A percentile compares a stretch with the other conserved stretches of the same genome.
Evolutionary conservation across 2,113 vertebrate species (phyloP).

Genomic region (Tachysurus fulvidraco): DNA sequence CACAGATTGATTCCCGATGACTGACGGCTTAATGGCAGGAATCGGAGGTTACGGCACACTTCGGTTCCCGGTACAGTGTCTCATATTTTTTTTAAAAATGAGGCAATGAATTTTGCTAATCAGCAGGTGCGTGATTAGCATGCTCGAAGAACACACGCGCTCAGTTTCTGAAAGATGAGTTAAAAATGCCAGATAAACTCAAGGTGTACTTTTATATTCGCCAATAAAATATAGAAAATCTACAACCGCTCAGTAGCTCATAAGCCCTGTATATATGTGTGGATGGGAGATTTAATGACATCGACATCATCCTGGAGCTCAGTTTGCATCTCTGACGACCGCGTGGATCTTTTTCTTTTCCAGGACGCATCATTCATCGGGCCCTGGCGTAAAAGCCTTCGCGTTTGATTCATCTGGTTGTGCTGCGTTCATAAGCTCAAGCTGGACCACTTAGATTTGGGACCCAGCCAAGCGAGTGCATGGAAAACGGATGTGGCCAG

Average conservation of each 20-base stretch:
- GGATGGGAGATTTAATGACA: not conserved
- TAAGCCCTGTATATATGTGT: not conserved
- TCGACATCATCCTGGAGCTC: not conserved
- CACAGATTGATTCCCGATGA: conserved; percentile 10
- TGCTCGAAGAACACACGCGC: not conserved
- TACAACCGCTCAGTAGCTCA: not conserved
- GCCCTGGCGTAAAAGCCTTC: conserved; percentile 13
- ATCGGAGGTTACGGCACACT: not conserved
- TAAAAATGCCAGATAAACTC: not conserved
- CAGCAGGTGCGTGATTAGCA: conserved; percentile 11
- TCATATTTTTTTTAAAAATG: conserved; percentile 7
- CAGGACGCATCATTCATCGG: conserved; percentile 10
- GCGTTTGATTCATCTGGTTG: conserved; percentile 13
- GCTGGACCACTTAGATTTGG: conserved; percentile 49
- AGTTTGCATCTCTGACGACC: not conserved
- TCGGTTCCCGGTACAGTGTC: not conserved
- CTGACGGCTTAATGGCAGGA: conserved; percentile 18
- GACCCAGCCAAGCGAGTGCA: conserved; percentile 40
- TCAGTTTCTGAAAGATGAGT: not conserved
- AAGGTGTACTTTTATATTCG: not conserved
- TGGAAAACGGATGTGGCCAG: conserved; percentile 36
- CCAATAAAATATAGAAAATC: not conserved
- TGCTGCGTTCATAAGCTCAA: conserved; percentile 42
- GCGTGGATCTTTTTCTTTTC: not conserved
- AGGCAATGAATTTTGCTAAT: conserved; percentile 34